phyloP scores from a whole-genome alignment of 2,888 invertebrate species.

The Drosophila birchii region DNA sequence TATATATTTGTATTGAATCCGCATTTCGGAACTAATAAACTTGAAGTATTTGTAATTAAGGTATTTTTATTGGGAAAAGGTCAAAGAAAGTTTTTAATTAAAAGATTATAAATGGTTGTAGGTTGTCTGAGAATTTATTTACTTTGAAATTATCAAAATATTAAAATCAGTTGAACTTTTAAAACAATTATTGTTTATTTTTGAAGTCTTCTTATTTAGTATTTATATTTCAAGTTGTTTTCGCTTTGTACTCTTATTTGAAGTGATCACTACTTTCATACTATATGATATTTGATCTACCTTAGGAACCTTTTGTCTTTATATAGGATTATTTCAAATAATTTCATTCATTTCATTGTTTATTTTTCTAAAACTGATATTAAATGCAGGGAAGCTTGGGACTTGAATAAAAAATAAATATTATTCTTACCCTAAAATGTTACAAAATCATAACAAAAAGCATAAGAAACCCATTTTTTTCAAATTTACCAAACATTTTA shows the following conservation, averaged over 20 bases:
- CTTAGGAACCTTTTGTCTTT: background rate
- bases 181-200: background rate
- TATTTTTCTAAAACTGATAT: background rate
- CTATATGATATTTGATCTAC: background rate
- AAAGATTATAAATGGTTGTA: background rate
- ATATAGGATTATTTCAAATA: background rate
- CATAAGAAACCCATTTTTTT: conserved; percentile 4
- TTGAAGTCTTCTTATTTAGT: background rate
- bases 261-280: background rate
- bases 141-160: too few species aligned
- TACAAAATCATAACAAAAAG: background rate
- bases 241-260: background rate
- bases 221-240: too few species aligned
- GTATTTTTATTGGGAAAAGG: background rate
- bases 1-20: conserved; percentile 59
- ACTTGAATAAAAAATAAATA: background rate
- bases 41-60: conserved; percentile 21
- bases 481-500: conserved; percentile 38
- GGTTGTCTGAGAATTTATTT: background rate
- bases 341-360: background rate
- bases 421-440: background rate
- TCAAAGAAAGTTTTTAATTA: background rate
- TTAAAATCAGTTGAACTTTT: too few species aligned
- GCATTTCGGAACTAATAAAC: conserved; percentile 53
- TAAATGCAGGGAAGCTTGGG: background rate